Conservation (phyloP, 1,140 invertebrate genomes). For the Hestina assimilis region DNA sequence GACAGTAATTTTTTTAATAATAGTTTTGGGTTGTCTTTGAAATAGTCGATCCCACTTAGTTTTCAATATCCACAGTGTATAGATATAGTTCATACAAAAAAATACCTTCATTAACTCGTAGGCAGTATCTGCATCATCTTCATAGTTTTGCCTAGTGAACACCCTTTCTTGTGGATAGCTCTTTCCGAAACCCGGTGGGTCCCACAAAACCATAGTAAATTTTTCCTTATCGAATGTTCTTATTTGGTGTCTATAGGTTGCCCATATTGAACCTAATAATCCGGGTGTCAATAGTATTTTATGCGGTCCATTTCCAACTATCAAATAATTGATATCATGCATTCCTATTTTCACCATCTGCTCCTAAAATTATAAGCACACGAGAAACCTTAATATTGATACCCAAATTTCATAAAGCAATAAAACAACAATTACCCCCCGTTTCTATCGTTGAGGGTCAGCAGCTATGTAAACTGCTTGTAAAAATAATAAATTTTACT, state of each 20-base stretch:
- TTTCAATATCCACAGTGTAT: no score
- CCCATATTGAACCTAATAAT: constrained; percentile 86
- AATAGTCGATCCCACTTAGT: no score
- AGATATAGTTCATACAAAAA: no score
- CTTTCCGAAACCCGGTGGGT: constrained; percentile 92
- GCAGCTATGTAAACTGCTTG: no score
- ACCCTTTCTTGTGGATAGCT: constrained; percentile 87
- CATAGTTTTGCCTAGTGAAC: constrained; percentile 84
- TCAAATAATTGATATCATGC: constrained; percentile 83
- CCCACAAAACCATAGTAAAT: constrained; percentile 88
- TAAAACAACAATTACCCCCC: no score
- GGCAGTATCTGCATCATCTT: constrained; percentile 84
- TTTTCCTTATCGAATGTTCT: constrained; percentile 76
- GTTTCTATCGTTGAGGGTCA: no score
- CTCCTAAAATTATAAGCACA: constrained; percentile 40
- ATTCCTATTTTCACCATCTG: constrained; percentile 78
- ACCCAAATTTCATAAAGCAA: no score
- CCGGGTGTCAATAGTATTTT: constrained; percentile 86
- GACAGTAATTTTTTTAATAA: no score
- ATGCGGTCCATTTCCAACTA: constrained; percentile 83
- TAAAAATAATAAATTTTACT: no score
- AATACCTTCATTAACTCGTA: constrained; percentile 84
- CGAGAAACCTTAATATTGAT: no score
- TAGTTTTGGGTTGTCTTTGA: no score
- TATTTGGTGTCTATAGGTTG: constrained; percentile 34